phyloP scores from a whole-genome alignment of 1,140 invertebrate genomes.

The Trichomalopsis sarcophagae region DNA sequence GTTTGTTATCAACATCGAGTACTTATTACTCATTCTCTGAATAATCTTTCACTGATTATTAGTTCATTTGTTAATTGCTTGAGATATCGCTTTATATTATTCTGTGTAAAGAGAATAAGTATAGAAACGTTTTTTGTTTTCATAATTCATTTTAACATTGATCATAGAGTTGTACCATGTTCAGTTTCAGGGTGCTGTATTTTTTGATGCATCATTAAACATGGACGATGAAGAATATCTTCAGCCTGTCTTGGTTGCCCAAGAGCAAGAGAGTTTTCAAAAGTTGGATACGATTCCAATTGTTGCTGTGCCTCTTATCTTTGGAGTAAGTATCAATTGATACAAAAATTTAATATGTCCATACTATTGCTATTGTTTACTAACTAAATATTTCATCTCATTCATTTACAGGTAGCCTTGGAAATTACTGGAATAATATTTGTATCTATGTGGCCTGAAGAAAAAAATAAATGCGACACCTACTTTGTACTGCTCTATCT shows the following conservation, averaged over 20 bases:
- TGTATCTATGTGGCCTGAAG: constrained; percentile 75
- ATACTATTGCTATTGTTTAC: neutral
- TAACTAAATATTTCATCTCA: constrained; percentile 8
- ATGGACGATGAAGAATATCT: constrained; percentile 76
- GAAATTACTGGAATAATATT: constrained; percentile 78
- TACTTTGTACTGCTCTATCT: constrained; percentile 82
- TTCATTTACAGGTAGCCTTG: constrained; percentile 74
- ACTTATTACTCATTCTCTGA: neutral
- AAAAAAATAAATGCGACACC: constrained; percentile 77
- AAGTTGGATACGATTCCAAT: constrained; percentile 73
- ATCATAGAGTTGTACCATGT: neutral
- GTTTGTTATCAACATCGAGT: neutral
- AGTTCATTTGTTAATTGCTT: neutral
- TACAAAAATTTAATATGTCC: neutral
- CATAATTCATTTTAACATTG: neutral
- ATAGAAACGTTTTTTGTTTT: neutral
- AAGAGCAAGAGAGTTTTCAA: constrained; percentile 74
- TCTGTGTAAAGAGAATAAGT: neutral
- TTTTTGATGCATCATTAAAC: constrained; percentile 75
- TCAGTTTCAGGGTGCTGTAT: constrained; percentile 74
- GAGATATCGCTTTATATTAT: neutral
- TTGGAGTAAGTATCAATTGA: constrained; percentile 61
- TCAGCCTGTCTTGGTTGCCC: constrained; percentile 73
- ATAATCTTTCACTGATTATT: neutral
- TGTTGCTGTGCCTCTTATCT: constrained; percentile 63